Conservation (phyloP, 2,888 invertebrate species). For the Drosophila heteroneura region DNA sequence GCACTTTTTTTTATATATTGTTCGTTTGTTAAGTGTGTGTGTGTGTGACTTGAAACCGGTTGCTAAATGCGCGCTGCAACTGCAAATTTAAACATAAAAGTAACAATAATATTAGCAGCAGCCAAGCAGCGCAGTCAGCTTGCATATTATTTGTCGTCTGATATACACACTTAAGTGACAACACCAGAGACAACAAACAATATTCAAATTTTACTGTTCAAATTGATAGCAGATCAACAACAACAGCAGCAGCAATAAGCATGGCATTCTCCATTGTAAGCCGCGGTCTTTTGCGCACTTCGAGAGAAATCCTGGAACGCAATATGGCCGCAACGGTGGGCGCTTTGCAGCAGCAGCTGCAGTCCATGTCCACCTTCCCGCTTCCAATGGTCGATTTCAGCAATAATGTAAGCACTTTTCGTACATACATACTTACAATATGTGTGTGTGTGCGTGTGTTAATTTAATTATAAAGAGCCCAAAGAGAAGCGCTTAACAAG, state of each 20-base stretch:
- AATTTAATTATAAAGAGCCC: slow-evolving; percentile 52
- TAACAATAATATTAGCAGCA: slow-evolving; percentile 31
- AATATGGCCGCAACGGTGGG: slow-evolving; percentile 72
- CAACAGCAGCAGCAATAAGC: slow-evolving; percentile 29
- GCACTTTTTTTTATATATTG: slow-evolving; percentile 29
- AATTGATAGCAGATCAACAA: slow-evolving; percentile 18
- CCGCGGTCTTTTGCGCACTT: slow-evolving; percentile 80
- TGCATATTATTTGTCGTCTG: slow-evolving; percentile 52
- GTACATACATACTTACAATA: background rate
- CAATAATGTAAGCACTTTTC: slow-evolving; percentile 64
- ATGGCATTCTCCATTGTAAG: slow-evolving; percentile 81
- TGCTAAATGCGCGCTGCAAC: slow-evolving; percentile 65
- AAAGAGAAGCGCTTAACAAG: slow-evolving; percentile 23
- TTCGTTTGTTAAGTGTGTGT: slow-evolving; percentile 13
- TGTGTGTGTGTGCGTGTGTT: slow-evolving; percentile 35
- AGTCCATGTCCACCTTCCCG: slow-evolving; percentile 36
- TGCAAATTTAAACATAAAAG: slow-evolving; percentile 39
- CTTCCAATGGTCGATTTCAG: slow-evolving; percentile 51
- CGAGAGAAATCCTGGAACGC: slow-evolving; percentile 82
- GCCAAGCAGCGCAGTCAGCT: slow-evolving; percentile 48
- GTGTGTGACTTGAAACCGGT: slow-evolving; percentile 59
- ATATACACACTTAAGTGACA: slow-evolving; percentile 25
- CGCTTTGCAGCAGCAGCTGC: slow-evolving; percentile 54
- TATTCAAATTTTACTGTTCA: slow-evolving; percentile 19
- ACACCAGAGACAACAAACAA: slow-evolving; percentile 18